Evolutionary conservation across 2,797 vertebrate species (phyloP).

Genomic region (Ispidina lecontei): DNA sequence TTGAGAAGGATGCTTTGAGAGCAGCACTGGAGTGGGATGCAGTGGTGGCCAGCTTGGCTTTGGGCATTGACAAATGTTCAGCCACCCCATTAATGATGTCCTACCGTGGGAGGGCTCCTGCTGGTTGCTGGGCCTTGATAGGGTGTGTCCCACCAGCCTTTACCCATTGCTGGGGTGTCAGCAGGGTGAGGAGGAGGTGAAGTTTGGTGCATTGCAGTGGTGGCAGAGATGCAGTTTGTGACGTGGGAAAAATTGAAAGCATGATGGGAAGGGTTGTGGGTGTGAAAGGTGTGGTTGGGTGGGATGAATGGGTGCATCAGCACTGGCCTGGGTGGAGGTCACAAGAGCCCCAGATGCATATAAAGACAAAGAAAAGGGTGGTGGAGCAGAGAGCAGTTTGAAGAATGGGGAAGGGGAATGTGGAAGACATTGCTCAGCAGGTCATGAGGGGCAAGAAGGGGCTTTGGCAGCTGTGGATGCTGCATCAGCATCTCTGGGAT

Average conservation of each 20-base stretch:
- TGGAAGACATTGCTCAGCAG: rapidly evolving
- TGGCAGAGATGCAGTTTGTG: rapidly evolving
- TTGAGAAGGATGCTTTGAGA: not conserved
- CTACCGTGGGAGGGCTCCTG: rapidly evolving
- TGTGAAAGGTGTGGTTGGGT: not conserved
- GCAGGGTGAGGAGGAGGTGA: not conserved
- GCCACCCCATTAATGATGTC: rapidly evolving
- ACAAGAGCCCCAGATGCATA: rapidly evolving
- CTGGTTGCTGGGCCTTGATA: not conserved
- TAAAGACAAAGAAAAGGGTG: not conserved
- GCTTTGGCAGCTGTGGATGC: not conserved
- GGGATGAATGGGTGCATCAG: rapidly evolving
- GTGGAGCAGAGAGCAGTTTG: not conserved
- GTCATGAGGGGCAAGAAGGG: not conserved
- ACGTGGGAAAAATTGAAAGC: rapidly evolving
- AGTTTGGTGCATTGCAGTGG: not conserved
- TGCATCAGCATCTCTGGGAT: rapidly evolving
- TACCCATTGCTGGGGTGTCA: rapidly evolving
- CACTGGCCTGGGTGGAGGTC: not conserved
- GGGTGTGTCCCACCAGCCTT: not conserved
- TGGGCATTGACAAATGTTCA: not conserved
- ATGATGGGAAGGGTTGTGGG: rapidly evolving
- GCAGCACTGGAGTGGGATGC: rapidly evolving
- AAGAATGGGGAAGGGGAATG: not conserved
- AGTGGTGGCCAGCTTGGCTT: not conserved